A percentile compares a stretch with the other conserved stretches of the same genome.
Evolutionary conservation across 2,888 invertebrate species (phyloP).

Genomic region (Eristalis intricaria): DNA sequence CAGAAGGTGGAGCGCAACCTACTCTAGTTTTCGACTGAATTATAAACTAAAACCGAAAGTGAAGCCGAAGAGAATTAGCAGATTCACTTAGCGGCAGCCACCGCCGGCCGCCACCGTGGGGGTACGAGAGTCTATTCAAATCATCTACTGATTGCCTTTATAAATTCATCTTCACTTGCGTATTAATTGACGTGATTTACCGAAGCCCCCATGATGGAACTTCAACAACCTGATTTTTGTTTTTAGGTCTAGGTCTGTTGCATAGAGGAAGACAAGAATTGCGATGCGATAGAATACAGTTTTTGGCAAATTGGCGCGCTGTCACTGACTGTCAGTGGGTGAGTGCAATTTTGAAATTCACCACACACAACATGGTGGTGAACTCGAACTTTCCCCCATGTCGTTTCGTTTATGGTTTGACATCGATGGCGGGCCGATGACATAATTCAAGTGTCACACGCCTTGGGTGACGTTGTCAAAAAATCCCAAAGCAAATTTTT

Average conservation of each 20-base stretch:
- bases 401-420: neutral
- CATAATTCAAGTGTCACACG: constrained; percentile 2
- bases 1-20: neutral
- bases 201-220: neutral
- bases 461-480: neutral
- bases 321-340: neutral
- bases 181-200: constrained; percentile 36
- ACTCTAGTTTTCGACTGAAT: constrained; percentile 40
- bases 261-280: neutral
- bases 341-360: too few relatives aligned
- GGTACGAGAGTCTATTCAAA: constrained; percentile 21
- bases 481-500: neutral
- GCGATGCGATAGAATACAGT: too few relatives aligned
- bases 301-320: too few relatives aligned
- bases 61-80: constrained; percentile 34
- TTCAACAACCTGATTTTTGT: constrained; percentile 8
- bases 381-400: too few relatives aligned
- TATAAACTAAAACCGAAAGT: constrained; percentile 32
- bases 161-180: constrained; percentile 45
- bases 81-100: constrained; percentile 8
- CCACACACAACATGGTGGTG: too few relatives aligned
- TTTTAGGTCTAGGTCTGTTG: neutral
- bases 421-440: neutral
- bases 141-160: constrained; percentile 42
- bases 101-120: neutral